A percentile compares a stretch with the other conserved stretches of the same genome.
These are phyloP conservation scores for Eupithecia pulchellata DNA, from an alignment of 2,888 invertebrate species.

Conservation along the genomic window DNA sequence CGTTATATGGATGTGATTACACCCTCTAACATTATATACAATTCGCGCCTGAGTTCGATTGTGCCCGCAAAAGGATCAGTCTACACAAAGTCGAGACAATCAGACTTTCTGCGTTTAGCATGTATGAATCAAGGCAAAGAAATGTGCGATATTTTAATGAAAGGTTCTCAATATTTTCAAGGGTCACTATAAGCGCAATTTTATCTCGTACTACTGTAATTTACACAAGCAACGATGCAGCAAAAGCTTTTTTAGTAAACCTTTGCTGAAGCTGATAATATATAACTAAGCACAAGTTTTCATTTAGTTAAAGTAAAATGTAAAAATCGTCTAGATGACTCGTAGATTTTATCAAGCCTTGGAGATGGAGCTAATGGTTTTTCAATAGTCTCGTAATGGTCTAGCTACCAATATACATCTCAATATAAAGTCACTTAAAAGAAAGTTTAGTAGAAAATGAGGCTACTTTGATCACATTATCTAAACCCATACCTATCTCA, in stretches of 20 bases:
- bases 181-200: neutral
- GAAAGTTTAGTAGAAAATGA: constrained; percentile 5
- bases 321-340: constrained; percentile 14
- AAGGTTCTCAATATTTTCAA: neutral
- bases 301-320: constrained; percentile 8
- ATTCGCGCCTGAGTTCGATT: neutral
- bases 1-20: too few species aligned
- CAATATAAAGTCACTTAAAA: constrained; percentile 10
- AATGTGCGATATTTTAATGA: neutral
- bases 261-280: neutral
- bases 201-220: neutral
- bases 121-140: neutral
- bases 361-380: constrained; percentile 27
- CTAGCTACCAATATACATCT: constrained; percentile 13
- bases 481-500: neutral
- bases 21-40: neutral
- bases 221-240: neutral
- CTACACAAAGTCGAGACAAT: neutral
- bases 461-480: constrained; percentile 4
- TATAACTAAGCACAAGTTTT: constrained; percentile 7
- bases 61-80: neutral
- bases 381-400: constrained; percentile 28
- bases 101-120: too few species aligned
- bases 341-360: constrained; percentile 20
- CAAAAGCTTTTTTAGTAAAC: neutral